These are phyloP conservation scores for Caenorhabditis remanei DNA, from an alignment of 1,140 invertebrate genomes.

Conservation along the genomic window DNA sequence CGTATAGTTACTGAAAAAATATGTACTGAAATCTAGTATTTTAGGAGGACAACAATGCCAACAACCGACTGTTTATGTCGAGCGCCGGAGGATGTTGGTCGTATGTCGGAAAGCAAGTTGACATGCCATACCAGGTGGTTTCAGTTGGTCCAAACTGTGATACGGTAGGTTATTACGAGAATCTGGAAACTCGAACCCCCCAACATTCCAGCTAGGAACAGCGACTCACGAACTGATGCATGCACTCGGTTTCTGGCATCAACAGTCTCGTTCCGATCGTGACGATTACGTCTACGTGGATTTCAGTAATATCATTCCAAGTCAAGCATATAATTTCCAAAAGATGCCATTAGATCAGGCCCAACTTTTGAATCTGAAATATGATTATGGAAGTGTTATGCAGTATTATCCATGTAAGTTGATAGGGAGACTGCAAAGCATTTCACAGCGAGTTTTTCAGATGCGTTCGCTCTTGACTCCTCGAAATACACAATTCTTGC, in stretches of 20 bases:
- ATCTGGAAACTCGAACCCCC: too few species aligned
- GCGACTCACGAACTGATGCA: slow-evolving; percentile 29
- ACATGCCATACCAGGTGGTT: slow-evolving; percentile 40
- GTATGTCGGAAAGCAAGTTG: slow-evolving; percentile 20
- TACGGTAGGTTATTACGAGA: neutral
- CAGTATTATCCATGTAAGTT: slow-evolving; percentile 54
- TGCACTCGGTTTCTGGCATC: slow-evolving; percentile 43
- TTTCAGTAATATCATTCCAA: slow-evolving; percentile 44
- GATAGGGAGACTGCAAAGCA: neutral
- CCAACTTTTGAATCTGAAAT: slow-evolving; percentile 3
- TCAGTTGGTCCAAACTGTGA: slow-evolving; percentile 32
- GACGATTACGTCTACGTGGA: slow-evolving; percentile 50
- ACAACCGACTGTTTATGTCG: slow-evolving; percentile 4
- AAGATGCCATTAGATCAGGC: slow-evolving; percentile 9
- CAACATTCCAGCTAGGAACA: slow-evolving; percentile 39
- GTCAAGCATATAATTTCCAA: slow-evolving; percentile 15
- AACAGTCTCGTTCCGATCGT: slow-evolving; percentile 23
- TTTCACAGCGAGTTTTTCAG: neutral
- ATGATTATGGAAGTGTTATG: slow-evolving; percentile 59
- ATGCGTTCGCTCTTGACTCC: slow-evolving; percentile 48
- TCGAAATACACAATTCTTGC: slow-evolving; percentile 32
- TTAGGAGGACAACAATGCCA: slow-evolving; percentile 19
- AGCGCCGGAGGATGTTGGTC: slow-evolving; percentile 27
- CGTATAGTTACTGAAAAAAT: neutral
- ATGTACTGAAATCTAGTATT: neutral